Conservation (phyloP, 1,140 invertebrate species). For the Drosophila kurseongensis region DNA sequence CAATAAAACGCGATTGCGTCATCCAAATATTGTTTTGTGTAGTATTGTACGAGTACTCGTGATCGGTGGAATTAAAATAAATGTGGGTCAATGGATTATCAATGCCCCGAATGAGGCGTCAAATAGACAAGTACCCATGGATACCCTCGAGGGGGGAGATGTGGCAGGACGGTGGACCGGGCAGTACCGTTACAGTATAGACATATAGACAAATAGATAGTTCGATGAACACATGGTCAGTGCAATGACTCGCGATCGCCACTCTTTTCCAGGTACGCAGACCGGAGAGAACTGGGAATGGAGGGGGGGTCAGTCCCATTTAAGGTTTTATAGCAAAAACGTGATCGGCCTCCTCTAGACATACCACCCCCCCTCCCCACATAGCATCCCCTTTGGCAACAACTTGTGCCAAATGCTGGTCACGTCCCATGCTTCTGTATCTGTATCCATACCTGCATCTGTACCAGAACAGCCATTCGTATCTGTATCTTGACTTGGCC, state of each 20-base stretch:
- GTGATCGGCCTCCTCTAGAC: conserved; percentile 42
- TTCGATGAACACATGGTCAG: conserved; percentile 41
- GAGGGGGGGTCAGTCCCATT: conserved; percentile 9
- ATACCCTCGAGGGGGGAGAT: neutral
- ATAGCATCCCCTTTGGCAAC: conserved; percentile 12
- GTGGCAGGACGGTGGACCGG: neutral
- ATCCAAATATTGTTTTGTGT: conserved; percentile 34
- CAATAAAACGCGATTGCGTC: conserved; percentile 40
- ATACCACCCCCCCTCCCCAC: neutral
- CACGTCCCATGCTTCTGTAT: conserved; percentile 32
- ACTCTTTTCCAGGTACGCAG: conserved; percentile 26
- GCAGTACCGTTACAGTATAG: conserved; percentile 9
- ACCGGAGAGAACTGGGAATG: neutral
- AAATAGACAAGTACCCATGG: conserved; percentile 9
- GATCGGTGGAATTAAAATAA: conserved; percentile 39
- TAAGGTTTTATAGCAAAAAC: conserved; percentile 55
- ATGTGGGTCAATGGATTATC: conserved; percentile 56
- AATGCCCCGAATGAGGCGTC: conserved; percentile 13
- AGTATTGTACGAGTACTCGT: conserved; percentile 15
- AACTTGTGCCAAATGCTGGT: conserved; percentile 35
- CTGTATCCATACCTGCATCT: conserved; percentile 12
- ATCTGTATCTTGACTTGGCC: conserved; percentile 10
- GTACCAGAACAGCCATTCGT: neutral
- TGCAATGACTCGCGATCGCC: conserved; percentile 50
- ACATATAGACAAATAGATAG: conserved; percentile 9